Evolutionary conservation across 1,140 invertebrate species (phyloP), one percentile per base, ranked within the genome.

Genomic region (Gonioctena quinquepunctata): DNA sequence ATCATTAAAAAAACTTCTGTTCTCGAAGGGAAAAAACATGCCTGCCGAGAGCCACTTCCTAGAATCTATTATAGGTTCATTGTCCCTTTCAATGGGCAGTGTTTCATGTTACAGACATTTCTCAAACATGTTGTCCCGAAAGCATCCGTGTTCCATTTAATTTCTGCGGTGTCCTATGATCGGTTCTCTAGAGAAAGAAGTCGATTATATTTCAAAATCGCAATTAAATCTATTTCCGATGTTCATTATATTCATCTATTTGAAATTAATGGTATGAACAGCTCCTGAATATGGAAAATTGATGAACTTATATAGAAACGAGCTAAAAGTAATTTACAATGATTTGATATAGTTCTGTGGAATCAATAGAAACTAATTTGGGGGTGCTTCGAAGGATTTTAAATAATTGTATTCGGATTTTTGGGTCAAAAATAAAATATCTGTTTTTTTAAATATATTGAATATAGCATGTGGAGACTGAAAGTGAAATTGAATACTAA

Each of bases 31-130:
- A 42, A 42, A n/a, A 42, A 42, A n/a, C 33, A 42, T 42, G 11
- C 33, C 33, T 42, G 16, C 33, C 23, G 18, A 59, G 23, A 19
- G 56, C 56, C 26, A 23, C 26, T 59, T 59, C 56, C 23, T 2
- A 59, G 56, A 59, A 59, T 25, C 56, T 26, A 59, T 59, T 59
- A 59, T 18, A 52, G 50, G 56, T 59, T 59, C 56, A 59, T 59
- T 59, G 56, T 59, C 56, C 56, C 56, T 59, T 59, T 26, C 21
- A 59, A 23, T 25, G 56, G 56, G 21, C 56, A 59, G 56, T 59
- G 23, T 59, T 59, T 59, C 16, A 25, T 59, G 56, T 59, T 59
- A 59, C 56, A 22, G 26, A 54, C n/a, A 22, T n/a, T 26, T 25
- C 25, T 59, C 26, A 25, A 22, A 59, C 11, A 25, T 59, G 21